Percentiles rank a stretch among this genome's conserved stretches.
Conservation (phyloP, 2,888 invertebrate species). For the Heliconius ismenius region DNA sequence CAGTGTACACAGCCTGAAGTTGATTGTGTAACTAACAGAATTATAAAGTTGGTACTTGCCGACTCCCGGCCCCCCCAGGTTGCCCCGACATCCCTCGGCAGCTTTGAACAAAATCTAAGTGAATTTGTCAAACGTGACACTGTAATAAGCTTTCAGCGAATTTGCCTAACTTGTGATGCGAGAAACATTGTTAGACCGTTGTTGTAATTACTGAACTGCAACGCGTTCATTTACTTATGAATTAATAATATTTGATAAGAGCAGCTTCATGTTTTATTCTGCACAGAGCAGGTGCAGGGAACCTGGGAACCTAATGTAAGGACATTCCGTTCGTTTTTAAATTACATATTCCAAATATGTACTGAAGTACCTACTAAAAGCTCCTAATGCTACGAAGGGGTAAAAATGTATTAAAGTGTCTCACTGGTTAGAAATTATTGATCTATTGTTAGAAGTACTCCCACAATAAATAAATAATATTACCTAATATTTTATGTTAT, state of each 20-base stretch:
- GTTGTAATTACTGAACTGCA: constrained; percentile 22
- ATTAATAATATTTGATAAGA: no score
- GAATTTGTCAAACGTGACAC: constrained; percentile 74
- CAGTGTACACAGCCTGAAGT: constrained; percentile 35
- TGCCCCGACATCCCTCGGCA: constrained; percentile 18
- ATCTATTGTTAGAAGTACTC: no score
- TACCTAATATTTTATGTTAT: no score
- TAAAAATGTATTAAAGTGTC: no score
- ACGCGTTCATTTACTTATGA: background rate
- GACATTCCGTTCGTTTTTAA: no score
- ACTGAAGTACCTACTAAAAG: no score
- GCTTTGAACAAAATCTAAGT: constrained; percentile 72
- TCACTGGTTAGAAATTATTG: no score
- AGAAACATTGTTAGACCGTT: constrained; percentile 38
- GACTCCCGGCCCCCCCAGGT: constrained; percentile 44
- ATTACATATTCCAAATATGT: no score
- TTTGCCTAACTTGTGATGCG: constrained; percentile 43
- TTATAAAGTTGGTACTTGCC: constrained; percentile 60
- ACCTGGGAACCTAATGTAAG: no score
- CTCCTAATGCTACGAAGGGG: no score
- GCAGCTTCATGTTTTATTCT: background rate
- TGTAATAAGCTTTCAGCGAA: constrained; percentile 68
- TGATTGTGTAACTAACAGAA: constrained; percentile 58
- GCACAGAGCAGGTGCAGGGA: background rate
- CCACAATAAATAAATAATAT: no score